A percentile compares a stretch with the other conserved stretches of the same genome.
Conservation (phyloP, 2,797 vertebrate genomes). For the Basileuterus tristriatus region DNA sequence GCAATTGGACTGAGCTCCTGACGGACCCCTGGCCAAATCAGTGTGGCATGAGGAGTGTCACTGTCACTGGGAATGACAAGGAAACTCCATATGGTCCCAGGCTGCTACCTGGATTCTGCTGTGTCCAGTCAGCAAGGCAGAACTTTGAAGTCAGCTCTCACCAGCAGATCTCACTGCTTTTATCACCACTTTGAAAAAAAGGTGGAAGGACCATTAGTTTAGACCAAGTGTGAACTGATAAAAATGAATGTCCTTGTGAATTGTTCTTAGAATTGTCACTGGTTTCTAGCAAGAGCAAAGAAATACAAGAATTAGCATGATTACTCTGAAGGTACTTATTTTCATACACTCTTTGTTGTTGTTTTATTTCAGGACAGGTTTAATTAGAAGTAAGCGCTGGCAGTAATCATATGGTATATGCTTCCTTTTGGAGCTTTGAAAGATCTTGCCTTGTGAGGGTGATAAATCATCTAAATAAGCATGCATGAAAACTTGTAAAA, state of each 20-base stretch:
- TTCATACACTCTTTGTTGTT: background rate
- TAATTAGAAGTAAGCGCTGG: background rate
- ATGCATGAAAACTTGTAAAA: background rate
- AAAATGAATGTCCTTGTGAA: background rate
- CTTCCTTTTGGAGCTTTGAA: background rate
- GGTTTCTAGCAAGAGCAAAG: background rate
- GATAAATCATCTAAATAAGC: conserved; percentile 20
- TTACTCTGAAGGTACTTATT: background rate
- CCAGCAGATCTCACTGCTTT: background rate
- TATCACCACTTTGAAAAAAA: background rate
- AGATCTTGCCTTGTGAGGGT: background rate
- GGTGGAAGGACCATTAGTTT: background rate
- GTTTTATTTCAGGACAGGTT: background rate
- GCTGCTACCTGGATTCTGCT: background rate
- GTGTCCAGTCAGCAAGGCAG: background rate
- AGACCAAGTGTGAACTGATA: background rate
- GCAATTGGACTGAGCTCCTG: background rate
- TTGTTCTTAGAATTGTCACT: background rate
- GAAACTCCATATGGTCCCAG: rapidly evolving
- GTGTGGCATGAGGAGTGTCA: background rate
- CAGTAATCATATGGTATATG: background rate
- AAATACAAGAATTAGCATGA: background rate
- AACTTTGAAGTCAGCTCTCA: background rate
- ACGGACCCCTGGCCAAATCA: background rate
- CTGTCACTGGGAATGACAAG: rapidly evolving